Conservation (phyloP, 2,113 vertebrate genomes). For the Upupa epops region DNA sequence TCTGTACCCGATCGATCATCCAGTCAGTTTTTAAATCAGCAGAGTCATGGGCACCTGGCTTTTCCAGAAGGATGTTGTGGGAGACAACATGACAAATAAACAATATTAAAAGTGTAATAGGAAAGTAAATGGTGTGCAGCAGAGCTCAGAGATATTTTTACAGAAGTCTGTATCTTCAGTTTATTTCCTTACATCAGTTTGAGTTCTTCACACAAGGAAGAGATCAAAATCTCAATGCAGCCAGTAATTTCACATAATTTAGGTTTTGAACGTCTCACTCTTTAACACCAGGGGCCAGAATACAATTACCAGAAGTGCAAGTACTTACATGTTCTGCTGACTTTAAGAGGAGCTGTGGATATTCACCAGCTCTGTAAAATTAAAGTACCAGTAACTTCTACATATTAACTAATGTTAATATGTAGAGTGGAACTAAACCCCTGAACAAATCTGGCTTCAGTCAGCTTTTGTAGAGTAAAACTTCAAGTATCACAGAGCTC, state of each 20-base stretch:
- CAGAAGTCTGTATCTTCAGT: background rate
- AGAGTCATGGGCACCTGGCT: too few species aligned
- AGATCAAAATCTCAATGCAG: background rate
- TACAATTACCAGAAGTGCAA: background rate
- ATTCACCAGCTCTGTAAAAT: background rate
- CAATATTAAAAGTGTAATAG: background rate
- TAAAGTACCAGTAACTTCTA: background rate
- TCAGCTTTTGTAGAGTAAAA: background rate
- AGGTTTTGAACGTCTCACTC: background rate
- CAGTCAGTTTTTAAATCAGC: too few species aligned
- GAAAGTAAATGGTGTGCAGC: conserved; percentile 24
- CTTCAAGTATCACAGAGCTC: background rate
- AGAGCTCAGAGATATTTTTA: background rate
- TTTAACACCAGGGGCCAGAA: background rate
- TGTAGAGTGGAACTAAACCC: background rate
- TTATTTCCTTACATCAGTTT: background rate
- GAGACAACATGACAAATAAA: background rate
- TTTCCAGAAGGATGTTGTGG: too few species aligned
- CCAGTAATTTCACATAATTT: background rate
- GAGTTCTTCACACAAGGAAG: background rate
- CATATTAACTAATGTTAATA: background rate
- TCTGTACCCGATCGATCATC: too few species aligned
- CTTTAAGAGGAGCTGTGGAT: background rate
- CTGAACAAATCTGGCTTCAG: background rate
- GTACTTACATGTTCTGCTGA: background rate